These are phyloP conservation scores for Temnothorax unifasciatus DNA, from an alignment of 2,888 invertebrate species.

Conservation along the genomic window DNA sequence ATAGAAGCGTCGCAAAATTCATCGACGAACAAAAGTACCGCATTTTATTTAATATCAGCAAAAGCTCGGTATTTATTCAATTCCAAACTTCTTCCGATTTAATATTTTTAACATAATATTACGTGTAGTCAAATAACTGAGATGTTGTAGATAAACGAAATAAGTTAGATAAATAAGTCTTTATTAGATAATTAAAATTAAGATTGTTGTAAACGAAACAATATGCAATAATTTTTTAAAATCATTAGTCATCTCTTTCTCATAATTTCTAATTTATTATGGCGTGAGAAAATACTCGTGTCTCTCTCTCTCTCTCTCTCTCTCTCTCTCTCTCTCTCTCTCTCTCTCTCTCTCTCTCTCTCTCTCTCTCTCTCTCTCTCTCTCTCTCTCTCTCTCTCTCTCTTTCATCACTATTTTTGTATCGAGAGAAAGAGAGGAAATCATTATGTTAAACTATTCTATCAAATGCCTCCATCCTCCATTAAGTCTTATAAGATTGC, in stretches of 20 bases:
- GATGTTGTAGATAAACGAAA: background rate
- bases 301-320: background rate
- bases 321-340: background rate
- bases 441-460: background rate
- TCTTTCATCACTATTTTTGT: background rate
- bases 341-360: background rate
- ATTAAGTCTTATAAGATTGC: background rate
- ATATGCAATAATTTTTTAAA: background rate
- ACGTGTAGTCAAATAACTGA: background rate
- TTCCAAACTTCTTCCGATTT: background rate
- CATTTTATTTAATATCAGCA: constrained; percentile 4
- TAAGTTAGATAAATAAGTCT: background rate
- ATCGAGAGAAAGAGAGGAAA: background rate
- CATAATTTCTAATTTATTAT: background rate
- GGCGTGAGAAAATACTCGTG: background rate
- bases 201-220: background rate
- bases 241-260: background rate
- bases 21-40: background rate
- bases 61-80: background rate
- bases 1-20: background rate
- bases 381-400: no score
- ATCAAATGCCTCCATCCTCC: no score
- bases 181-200: no score
- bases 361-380: background rate
- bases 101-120: background rate